A percentile compares a stretch with the other conserved stretches of the same genome.
Evolutionary conservation across 2,888 invertebrate species (phyloP).

Genomic region (Phymatocera aterrima): DNA sequence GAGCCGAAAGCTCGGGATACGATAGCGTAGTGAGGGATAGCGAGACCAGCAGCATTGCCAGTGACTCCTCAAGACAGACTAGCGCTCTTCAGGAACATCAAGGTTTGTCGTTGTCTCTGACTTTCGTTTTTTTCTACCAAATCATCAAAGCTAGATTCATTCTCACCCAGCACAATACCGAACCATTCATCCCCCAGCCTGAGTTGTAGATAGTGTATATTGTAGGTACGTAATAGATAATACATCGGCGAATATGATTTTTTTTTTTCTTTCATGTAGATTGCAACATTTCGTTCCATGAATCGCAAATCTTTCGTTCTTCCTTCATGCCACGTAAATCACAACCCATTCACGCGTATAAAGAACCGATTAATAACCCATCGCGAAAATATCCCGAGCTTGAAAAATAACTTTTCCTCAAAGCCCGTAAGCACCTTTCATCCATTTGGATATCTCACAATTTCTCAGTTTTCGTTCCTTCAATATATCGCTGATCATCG

Average conservation of each 20-base stretch:
- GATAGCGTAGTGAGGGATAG: constrained; percentile 93
- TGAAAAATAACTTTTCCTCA: constrained; percentile 16
- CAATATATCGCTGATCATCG: constrained; percentile 54
- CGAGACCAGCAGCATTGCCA: constrained; percentile 91
- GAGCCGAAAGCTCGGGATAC: constrained; percentile 91
- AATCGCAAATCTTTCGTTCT: not conserved
- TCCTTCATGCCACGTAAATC: too few relatives aligned
- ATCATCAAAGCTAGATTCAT: too few relatives aligned
- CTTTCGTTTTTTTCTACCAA: not conserved
- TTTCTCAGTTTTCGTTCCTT: constrained; percentile 55
- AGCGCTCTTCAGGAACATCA: constrained; percentile 73
- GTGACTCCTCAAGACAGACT: constrained; percentile 78
- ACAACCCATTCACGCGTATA: not conserved
- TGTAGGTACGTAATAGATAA: too few relatives aligned
- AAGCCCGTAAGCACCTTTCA: not conserved
- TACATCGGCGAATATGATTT: too few relatives aligned
- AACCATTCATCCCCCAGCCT: not conserved
- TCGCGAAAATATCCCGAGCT: constrained; percentile 47
- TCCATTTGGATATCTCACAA: constrained; percentile 53
- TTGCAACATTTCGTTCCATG: not conserved
- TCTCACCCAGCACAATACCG: constrained; percentile 19
- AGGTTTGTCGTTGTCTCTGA: constrained; percentile 61
- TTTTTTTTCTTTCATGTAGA: not conserved
- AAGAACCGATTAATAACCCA: constrained; percentile 46
- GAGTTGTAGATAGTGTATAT: too few relatives aligned